These are phyloP conservation scores for Ceratina japonica DNA, from an alignment of 1,140 invertebrate species.

Conservation along the genomic window DNA sequence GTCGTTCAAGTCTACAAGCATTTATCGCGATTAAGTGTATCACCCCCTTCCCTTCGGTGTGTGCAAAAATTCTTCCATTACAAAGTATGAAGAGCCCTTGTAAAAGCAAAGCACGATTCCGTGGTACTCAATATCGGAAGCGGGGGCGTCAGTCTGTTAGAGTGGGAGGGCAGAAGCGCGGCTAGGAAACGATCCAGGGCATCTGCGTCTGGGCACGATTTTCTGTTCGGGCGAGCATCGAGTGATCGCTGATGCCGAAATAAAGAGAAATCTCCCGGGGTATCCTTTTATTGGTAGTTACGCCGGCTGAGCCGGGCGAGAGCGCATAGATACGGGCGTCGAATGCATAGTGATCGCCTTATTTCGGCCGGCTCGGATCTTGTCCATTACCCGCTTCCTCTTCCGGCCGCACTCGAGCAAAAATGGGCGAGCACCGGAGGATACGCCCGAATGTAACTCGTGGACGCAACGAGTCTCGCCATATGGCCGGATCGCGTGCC, in stretches of 20 bases:
- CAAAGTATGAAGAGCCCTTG: too few species aligned
- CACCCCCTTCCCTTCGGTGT: too few species aligned
- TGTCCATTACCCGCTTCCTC: constrained; percentile 44
- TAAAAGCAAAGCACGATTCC: too few species aligned
- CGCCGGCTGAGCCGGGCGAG: background rate
- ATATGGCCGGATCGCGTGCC: constrained; percentile 42
- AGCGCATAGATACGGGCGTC: constrained; percentile 25
- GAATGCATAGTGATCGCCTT: constrained; percentile 68
- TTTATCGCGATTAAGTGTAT: too few species aligned
- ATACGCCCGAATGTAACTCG: constrained; percentile 12
- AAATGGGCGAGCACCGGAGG: constrained; percentile 17
- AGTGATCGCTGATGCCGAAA: constrained; percentile 57
- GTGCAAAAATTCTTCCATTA: too few species aligned
- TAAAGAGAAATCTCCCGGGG: constrained; percentile 56
- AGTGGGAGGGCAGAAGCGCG: background rate
- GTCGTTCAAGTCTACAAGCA: too few species aligned
- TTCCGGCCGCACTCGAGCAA: background rate
- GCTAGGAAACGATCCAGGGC: constrained; percentile 31
- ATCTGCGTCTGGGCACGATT: constrained; percentile 32
- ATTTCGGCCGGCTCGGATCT: constrained; percentile 52
- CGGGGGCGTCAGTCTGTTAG: background rate
- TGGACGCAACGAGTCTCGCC: constrained; percentile 6
- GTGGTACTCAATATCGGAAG: constrained; percentile 3
- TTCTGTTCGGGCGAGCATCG: constrained; percentile 9
- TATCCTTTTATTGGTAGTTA: constrained; percentile 48